Conservation (phyloP, 2,888 invertebrate species). For the Blastobasis adustella region DNA sequence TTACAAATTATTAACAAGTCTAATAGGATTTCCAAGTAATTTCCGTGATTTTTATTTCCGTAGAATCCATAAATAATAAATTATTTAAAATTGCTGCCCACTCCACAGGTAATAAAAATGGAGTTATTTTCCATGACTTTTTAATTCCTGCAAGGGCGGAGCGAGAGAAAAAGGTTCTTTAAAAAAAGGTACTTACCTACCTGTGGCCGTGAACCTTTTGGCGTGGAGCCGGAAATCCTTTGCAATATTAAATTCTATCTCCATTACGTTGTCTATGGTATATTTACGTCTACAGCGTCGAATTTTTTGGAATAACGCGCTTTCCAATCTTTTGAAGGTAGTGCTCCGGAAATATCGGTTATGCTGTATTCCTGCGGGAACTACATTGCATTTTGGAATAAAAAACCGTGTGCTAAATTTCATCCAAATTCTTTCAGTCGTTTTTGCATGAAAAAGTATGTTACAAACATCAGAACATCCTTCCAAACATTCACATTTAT, state of each 20-base stretch:
- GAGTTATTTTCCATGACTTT: neutral
- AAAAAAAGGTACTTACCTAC: neutral
- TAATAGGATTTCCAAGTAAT: neutral
- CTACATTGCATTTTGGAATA: too few species aligned
- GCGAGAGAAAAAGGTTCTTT: neutral
- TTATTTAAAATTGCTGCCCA: too few species aligned
- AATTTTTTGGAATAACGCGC: neutral
- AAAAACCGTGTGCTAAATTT: too few species aligned
- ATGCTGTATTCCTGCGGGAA: too few species aligned
- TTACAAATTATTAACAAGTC: neutral
- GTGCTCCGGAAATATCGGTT: too few species aligned
- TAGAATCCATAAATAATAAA: neutral
- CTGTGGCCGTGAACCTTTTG: constrained; percentile 1
- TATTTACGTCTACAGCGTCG: neutral
- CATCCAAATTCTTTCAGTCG: too few species aligned
- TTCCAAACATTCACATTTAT: too few species aligned
- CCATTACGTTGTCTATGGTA: constrained; percentile 2
- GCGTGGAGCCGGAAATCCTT: neutral
- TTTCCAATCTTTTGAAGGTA: too few species aligned
- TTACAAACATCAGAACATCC: too few species aligned
- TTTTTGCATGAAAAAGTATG: too few species aligned
- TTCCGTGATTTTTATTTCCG: too few species aligned
- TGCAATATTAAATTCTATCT: constrained; percentile 7
- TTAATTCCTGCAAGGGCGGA: neutral
- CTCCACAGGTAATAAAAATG: too few species aligned